Conservation (phyloP, 1,140 invertebrate genomes). For the Lepidurus apus region DNA sequence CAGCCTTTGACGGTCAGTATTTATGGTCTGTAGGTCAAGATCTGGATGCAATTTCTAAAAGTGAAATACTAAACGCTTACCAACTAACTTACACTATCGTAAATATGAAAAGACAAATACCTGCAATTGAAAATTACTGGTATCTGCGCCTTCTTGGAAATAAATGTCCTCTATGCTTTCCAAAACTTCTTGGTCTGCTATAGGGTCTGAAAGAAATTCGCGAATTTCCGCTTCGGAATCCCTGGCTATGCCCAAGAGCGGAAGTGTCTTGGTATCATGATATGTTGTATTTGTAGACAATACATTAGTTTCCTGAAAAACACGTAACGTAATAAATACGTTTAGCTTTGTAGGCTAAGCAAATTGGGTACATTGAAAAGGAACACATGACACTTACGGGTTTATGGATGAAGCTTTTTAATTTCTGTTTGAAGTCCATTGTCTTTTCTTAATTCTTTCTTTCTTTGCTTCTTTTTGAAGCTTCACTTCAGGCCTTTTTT, state of each 20-base stretch:
- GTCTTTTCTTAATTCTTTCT: background rate
- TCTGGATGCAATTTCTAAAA: conserved; percentile 57
- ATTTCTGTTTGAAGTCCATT: background rate
- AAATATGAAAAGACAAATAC: conserved; percentile 43
- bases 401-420: background rate
- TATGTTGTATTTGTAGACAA: background rate
- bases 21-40: conserved; percentile 61
- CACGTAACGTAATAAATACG: background rate
- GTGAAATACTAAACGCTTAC: conserved; percentile 17
- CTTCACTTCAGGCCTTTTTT: no score
- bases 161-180: conserved; percentile 64
- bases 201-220: conserved; percentile 44
- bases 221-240: conserved; percentile 38
- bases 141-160: conserved; percentile 59
- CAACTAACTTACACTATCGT: background rate
- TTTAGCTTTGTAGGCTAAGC: background rate
- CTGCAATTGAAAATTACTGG: conserved; percentile 60
- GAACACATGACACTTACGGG: background rate
- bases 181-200: conserved; percentile 67
- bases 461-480: no score
- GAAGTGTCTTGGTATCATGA: background rate
- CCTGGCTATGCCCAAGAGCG: conserved; percentile 23
- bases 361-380: background rate
- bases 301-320: background rate
- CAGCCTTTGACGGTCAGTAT: conserved; percentile 58